These are phyloP conservation scores for Nemotelus nigrinus DNA, from an alignment of 2,888 invertebrate species.

Conservation along the genomic window DNA sequence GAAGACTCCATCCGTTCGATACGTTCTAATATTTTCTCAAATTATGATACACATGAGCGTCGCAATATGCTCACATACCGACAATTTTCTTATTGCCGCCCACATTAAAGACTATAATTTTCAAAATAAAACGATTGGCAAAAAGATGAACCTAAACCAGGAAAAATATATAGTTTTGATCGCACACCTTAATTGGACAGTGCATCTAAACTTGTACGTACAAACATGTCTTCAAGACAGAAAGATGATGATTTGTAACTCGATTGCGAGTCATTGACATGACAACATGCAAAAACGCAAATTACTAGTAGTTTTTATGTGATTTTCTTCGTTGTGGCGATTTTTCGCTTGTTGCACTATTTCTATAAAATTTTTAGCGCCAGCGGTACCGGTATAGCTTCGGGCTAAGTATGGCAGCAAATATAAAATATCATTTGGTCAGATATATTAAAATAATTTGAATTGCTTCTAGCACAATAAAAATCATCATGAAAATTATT, in stretches of 20 bases:
- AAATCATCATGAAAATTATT: background rate
- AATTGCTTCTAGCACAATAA: slow-evolving; percentile 22
- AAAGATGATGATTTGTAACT: background rate
- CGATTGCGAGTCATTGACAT: slow-evolving; percentile 30
- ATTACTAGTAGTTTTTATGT: background rate
- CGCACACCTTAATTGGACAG: too few species aligned
- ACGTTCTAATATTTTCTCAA: too few species aligned
- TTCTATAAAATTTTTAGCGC: too few species aligned
- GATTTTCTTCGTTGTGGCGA: too few species aligned
- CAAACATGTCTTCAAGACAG: slow-evolving; percentile 1
- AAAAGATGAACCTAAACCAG: too few species aligned
- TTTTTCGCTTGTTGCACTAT: too few species aligned
- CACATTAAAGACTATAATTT: slow-evolving; percentile 24
- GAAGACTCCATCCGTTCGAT: too few species aligned
- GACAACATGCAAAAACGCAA: slow-evolving; percentile 14
- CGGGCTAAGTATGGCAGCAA: too few species aligned
- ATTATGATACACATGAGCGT: too few species aligned
- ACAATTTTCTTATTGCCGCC: background rate
- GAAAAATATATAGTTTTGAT: too few species aligned
- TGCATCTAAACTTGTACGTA: background rate
- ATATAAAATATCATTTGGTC: background rate
- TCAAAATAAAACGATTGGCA: background rate
- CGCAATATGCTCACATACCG: too few species aligned
- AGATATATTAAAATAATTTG: slow-evolving; percentile 3
- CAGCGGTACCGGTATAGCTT: too few species aligned